These are phyloP conservation scores for Agapetus fuscipes DNA, from an alignment of 2,888 invertebrate genomes.

Conservation along the genomic window DNA sequence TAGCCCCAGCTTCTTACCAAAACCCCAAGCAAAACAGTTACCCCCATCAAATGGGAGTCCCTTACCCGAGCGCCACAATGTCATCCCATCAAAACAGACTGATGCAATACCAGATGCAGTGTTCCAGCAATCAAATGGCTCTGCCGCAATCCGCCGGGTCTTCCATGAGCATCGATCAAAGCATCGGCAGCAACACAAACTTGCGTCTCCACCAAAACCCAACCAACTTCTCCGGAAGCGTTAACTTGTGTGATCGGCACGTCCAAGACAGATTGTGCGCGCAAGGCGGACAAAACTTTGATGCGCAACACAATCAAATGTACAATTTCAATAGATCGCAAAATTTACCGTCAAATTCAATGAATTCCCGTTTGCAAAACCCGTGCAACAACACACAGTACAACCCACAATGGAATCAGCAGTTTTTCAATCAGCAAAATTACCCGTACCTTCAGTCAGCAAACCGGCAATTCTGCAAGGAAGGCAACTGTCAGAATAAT, in stretches of 20 bases:
- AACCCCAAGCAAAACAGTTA: background rate
- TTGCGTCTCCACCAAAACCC: conserved; percentile 21
- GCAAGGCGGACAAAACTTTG: background rate
- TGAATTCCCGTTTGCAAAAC: no score
- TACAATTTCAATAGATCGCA: conserved; percentile 38
- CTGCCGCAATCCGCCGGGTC: conserved; percentile 17
- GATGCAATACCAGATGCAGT: conserved; percentile 20
- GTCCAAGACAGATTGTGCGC: conserved; percentile 19
- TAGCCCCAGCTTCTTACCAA: conserved; percentile 1
- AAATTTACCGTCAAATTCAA: no score
- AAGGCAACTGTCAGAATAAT: background rate
- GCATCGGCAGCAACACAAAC: conserved; percentile 33
- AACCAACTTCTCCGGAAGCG: conserved; percentile 23
- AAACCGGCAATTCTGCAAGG: background rate
- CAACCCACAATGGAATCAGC: background rate
- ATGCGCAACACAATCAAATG: conserved; percentile 38
- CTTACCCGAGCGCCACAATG: conserved; percentile 22
- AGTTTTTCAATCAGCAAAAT: background rate
- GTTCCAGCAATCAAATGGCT: conserved; percentile 13
- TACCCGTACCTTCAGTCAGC: background rate
- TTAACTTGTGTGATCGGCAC: conserved; percentile 19
- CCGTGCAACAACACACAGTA: no score
- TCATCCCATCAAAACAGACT: conserved; percentile 22
- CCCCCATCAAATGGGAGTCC: background rate
- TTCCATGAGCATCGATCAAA: conserved; percentile 20